phyloP scores from a whole-genome alignment of 37 sponge, comb jelly and placozoan genomes.

The Spongilla lacustris region DNA sequence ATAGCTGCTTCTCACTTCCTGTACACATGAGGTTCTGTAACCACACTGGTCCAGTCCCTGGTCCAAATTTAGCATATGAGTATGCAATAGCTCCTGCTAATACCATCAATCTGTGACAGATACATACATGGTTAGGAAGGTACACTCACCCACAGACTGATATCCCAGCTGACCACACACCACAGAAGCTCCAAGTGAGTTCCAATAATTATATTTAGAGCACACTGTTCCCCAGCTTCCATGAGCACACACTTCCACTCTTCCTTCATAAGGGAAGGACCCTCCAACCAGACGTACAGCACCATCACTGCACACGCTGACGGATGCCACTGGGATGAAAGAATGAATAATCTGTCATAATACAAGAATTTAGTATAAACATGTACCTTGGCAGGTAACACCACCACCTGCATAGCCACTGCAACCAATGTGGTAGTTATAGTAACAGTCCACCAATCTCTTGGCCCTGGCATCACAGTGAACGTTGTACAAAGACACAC shows the following conservation, averaged over 20 bases:
- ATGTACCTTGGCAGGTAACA: not conserved
- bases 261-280: conserved; percentile 30
- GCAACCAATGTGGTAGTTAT: not conserved
- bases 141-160: not conserved
- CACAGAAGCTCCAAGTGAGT: conserved; percentile 25
- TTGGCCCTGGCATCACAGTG: not conserved
- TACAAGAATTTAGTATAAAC: not conserved
- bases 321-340: not conserved
- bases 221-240: conserved; percentile 49
- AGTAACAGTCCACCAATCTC: not conserved
- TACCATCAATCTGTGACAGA: too few relatives aligned
- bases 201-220: conserved; percentile 50
- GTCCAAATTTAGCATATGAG: not conserved
- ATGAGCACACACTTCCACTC: conserved; percentile 37
- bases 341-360: not conserved
- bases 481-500: not conserved
- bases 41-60: not conserved
- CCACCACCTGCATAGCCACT: not conserved
- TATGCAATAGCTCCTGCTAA: too few relatives aligned
- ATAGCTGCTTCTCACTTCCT: not conserved
- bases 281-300: conserved; percentile 17
- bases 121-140: too few relatives aligned
- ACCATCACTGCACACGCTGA: not conserved
- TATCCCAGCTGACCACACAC: conserved; percentile 44
- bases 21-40: not conserved